Evolutionary conservation across 2,797 vertebrate species (phyloP), one percentile per base, ranked within the genome.

Genomic region (Syndactyla subalaris): DNA sequence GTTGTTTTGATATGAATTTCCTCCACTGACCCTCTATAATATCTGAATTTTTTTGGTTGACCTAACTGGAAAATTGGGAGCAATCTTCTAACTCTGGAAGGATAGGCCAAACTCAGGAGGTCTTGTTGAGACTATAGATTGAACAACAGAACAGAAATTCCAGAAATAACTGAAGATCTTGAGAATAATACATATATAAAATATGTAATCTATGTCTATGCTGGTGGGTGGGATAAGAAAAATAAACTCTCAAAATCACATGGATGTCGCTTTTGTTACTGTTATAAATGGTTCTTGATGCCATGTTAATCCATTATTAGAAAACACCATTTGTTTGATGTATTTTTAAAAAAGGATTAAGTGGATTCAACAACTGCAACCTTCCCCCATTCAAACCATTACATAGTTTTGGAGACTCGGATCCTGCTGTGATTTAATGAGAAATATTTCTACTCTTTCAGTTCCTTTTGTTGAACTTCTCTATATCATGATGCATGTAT

Each of bases 1-100:
- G 97, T 97, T 98, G 98, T 98, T 98, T 97, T 98, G 98, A 98
- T 98, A 98, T 97, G 93, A 98, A 97, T 98, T 98, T 98, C 97
- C 97, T 97, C 77, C 93, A 88, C 92, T 86, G 83, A 97, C 96
- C 95, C 95, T 96, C 94, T 93, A 98, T 97, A 97, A 98, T 97
- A 98, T 97, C 97, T 97, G 98, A 98, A 98, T 98, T 99, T 99
- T 99, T 99, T 99, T 99, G 99, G 98, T 99, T 99, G 99, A 99
- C 99, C 99, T 99, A 98, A 98, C 98, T 97, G 98, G 99, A 99
- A 99, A 98, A 99, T 99, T 99, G 99, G 98, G 98, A 99, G 98
- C 98, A 99, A 96, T 98, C 98, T 98, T 98, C 97, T 98, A 98
- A 97, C 97, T 97, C 94, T 95, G 95, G 97, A 89, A 43, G 93